These are phyloP conservation scores for Bradypus variegatus DNA, from an alignment of 2,797 vertebrate genomes.

Conservation along the genomic window DNA sequence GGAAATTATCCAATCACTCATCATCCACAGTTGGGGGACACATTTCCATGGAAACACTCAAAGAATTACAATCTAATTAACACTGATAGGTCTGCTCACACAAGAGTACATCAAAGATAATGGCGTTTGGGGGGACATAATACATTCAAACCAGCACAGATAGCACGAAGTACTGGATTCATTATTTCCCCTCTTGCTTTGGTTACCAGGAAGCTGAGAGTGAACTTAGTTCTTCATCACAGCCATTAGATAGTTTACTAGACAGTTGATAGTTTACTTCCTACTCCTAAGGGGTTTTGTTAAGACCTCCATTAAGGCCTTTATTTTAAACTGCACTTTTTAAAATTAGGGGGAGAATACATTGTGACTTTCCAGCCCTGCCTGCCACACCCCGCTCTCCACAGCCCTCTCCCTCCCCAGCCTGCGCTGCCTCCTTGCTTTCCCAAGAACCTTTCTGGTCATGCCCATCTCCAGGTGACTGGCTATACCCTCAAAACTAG, in stretches of 20 bases:
- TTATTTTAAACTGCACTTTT: not conserved
- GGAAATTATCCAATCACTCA: too few species aligned
- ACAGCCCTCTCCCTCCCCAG: not conserved
- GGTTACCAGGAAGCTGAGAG: not conserved
- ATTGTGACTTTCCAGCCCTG: not conserved
- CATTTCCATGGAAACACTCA: too few species aligned
- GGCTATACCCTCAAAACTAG: not conserved
- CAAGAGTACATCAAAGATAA: too few species aligned
- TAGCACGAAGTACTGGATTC: not conserved
- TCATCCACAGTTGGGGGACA: too few species aligned
- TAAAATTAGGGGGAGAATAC: not conserved
- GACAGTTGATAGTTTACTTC: not conserved
- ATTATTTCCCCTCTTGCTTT: not conserved
- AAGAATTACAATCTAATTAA: too few species aligned
- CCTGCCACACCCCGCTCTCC: not conserved
- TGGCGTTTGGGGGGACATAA: too few species aligned
- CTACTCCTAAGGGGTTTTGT: not conserved
- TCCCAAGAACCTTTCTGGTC: fast-evolving
- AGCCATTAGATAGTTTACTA: not conserved
- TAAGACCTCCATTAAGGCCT: not conserved
- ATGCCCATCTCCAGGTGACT: not conserved
- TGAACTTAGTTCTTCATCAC: not conserved
- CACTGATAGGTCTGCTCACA: too few species aligned
- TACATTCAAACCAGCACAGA: too few species aligned
- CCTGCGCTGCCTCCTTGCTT: not conserved